Percentiles rank a stretch among this genome's conserved stretches.
Conservation (phyloP, 2,888 invertebrate genomes). For the Ormyrus pomaceus region DNA sequence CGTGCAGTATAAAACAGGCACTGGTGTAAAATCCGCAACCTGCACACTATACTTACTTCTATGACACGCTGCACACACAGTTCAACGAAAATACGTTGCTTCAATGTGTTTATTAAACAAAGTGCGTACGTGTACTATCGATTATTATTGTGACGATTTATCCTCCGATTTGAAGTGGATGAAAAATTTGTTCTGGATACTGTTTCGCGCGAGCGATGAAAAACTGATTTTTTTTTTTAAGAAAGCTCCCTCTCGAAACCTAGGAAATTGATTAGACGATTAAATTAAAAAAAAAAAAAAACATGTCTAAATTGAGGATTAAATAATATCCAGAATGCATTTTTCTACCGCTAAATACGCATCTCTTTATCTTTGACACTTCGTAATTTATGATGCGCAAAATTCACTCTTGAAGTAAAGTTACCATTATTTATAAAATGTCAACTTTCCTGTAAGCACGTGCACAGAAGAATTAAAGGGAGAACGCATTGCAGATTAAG, state of each 20-base stretch:
- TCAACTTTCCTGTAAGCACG: neutral
- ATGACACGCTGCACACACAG: constrained; percentile 4
- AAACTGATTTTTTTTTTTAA: too few species aligned
- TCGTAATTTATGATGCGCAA: neutral
- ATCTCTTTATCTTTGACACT: neutral
- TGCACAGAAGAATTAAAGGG: neutral
- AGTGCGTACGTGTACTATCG: constrained; percentile 28
- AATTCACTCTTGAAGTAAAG: neutral
- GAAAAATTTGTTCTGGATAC: constrained; percentile 14
- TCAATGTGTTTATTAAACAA: constrained; percentile 22
- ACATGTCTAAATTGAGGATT: neutral
- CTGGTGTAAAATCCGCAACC: neutral
- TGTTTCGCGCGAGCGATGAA: neutral
- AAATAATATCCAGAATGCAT: constrained; percentile 1
- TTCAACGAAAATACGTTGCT: constrained; percentile 14
- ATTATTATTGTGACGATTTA: constrained; percentile 28
- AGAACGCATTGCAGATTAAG: neutral
- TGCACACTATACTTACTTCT: constrained; percentile 30
- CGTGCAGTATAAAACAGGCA: constrained; percentile 21
- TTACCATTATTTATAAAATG: neutral
- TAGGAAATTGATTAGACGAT: constrained; percentile 3
- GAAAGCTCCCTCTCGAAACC: too few species aligned
- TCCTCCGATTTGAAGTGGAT: neutral
- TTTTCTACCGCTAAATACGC: constrained; percentile 1
- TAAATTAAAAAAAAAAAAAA: constrained; percentile 12